Base-by-base conservation (phyloP, 64 coral and sea anemone genomes). In the Trachythela sp. region DNA sequence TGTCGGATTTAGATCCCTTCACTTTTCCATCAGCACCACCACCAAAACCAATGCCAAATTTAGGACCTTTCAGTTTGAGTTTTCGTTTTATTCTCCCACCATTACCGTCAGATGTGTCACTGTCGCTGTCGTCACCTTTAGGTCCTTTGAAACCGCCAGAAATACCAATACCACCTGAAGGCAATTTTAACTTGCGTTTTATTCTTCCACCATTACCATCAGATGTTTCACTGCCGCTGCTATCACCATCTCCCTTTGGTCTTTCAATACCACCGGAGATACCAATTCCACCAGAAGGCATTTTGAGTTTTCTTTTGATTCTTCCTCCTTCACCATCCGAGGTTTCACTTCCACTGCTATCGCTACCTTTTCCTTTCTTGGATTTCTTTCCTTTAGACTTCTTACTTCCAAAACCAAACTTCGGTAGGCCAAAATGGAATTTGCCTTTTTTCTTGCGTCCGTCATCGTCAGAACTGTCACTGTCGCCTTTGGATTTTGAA, bases 401-500 rank as follows among this genome's bases (percentile, higher is more conserved):
- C n/a, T n/a, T n/a, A n/a, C n/a, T n/a, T n/a, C n/a, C n/a, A n/a
- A n/a, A n/a, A n/a, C n/a, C n/a, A n/a, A n/a, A n/a, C n/a, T n/a
- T n/a, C n/a, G n/a, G n/a, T n/a, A n/a, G n/a, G n/a, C n/a, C n/a
- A n/a, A n/a, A n/a, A n/a, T n/a, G n/a, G n/a, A n/a, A n/a, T n/a
- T n/a, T n/a, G n/a, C n/a, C n/a, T n/a, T n/a, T n/a, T n/a, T n/a
- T n/a, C n/a, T n/a, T n/a, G n/a, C n/a, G n/a, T n/a, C n/a, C n/a
- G n/a, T n/a, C n/a, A n/a, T n/a, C n/a, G n/a, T n/a, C n/a, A n/a
- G n/a, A n/a, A n/a, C n/a, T n/a, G n/a, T n/a, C n/a, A n/a, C n/a
- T 68, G 30, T 68, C 59, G 18, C 59, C 59, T 68, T 68, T 68
- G 30, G 59, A 68, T 68, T 68, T 68, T 31, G 59, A 68, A 68